phyloP scores from a whole-genome alignment of 2,888 invertebrate species.

The Trisateles emortualis region DNA sequence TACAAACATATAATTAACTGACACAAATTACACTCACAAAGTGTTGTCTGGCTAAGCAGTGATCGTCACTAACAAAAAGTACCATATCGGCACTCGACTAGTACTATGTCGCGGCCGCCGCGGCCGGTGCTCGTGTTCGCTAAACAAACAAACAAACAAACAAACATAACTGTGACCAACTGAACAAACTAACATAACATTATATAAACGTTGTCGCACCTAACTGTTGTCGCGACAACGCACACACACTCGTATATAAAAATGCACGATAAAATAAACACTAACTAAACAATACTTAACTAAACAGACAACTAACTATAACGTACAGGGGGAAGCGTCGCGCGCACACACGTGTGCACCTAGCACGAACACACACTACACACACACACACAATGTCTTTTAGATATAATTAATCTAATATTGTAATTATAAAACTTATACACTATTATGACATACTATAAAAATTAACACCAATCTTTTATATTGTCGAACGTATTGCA shows the following conservation, averaged over 20 bases:
- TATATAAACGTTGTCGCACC: conserved; percentile 8
- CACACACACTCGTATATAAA: conserved; percentile 30
- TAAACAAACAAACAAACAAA: conserved; percentile 32
- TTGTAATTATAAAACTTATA: conserved; percentile 9
- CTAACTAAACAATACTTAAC: conserved; percentile 46
- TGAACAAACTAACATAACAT: conserved; percentile 10
- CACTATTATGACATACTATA: conserved; percentile 6
- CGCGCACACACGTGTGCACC: no score
- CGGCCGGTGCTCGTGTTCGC: no score
- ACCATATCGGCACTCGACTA: no score
- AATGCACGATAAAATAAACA: conserved; percentile 49
- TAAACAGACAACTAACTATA: conserved; percentile 43
- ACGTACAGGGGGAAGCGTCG: conserved; percentile 12
- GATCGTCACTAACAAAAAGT: no score
- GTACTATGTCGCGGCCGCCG: no score
- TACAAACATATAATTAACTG: no score
- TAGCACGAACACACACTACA: background rate
- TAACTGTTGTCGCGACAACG: background rate
- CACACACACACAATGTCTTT: conserved; percentile 9
- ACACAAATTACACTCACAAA: no score
- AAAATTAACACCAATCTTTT: conserved; percentile 15
- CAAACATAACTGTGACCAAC: conserved; percentile 38
- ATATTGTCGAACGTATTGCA: conserved; percentile 5
- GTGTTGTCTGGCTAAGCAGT: no score
- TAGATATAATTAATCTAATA: conserved; percentile 4